Percentiles rank a stretch among this genome's conserved stretches.
Conservation (phyloP, 2,113 vertebrate genomes). For the Perca schrenkii region DNA sequence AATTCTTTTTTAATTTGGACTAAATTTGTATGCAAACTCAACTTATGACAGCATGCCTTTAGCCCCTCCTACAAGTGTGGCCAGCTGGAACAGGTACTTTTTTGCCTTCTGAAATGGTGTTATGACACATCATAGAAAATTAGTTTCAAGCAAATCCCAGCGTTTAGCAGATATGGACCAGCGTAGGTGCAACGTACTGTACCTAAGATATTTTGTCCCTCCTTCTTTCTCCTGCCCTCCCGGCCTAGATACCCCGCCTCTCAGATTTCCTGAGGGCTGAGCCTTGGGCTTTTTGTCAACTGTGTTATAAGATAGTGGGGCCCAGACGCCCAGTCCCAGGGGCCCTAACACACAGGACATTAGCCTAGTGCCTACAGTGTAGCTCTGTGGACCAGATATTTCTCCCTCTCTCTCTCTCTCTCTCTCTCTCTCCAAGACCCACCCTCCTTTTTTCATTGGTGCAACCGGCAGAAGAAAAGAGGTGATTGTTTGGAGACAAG, state of each 20-base stretch:
- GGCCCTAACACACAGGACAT: conserved; percentile 76
- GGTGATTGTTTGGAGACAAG: conserved; percentile 80
- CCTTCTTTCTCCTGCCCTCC: conserved; percentile 59
- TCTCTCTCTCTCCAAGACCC: conserved; percentile 44
- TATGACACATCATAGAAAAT: not conserved
- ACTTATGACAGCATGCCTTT: not conserved
- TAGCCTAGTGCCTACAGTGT: conserved; percentile 60
- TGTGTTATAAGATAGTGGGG: conserved; percentile 82
- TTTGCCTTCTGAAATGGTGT: not conserved
- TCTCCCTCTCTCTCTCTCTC: conserved; percentile 47
- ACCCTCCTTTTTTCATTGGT: conserved; percentile 70
- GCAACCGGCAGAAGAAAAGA: conserved; percentile 77
- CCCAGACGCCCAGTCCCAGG: conserved; percentile 82
- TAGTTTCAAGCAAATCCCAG: not conserved
- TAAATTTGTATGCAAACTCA: not conserved
- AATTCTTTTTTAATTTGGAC: not conserved
- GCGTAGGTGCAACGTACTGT: conserved; percentile 57
- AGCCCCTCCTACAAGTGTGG: not conserved
- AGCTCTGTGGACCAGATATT: conserved; percentile 68
- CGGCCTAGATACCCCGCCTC: conserved; percentile 80
- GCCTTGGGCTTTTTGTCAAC: conserved; percentile 81
- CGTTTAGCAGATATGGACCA: conserved; percentile 35
- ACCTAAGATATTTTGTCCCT: conserved; percentile 68
- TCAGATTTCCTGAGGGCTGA: conserved; percentile 81
- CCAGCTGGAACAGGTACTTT: not conserved